phyloP scores from a whole-genome alignment of 2,888 invertebrate species.

The Hemicrepidius hirtus region DNA sequence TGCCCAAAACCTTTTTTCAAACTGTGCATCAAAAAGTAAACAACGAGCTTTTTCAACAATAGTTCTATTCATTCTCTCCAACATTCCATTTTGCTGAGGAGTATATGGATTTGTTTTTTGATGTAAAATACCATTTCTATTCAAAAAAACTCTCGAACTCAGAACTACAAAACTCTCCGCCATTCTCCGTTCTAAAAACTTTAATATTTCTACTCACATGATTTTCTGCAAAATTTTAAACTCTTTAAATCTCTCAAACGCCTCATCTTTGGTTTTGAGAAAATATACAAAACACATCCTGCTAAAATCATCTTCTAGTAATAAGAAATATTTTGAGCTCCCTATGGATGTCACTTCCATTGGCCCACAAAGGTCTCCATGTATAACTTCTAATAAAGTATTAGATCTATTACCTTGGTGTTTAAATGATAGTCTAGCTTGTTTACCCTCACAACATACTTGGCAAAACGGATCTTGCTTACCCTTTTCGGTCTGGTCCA shows the following conservation, averaged over 20 bases:
- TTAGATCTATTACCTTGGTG: background rate
- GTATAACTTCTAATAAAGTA: background rate
- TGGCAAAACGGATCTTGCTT: too few species aligned
- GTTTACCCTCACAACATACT: background rate
- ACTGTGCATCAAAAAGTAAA: background rate
- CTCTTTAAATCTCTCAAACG: background rate
- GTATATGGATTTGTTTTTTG: constrained; percentile 60
- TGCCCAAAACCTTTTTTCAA: too few species aligned
- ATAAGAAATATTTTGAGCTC: background rate
- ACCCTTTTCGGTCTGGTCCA: too few species aligned
- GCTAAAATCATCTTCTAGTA: background rate
- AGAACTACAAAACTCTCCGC: background rate
- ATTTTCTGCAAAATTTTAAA: background rate
- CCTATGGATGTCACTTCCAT: too few species aligned
- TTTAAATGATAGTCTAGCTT: background rate
- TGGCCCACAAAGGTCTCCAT: too few species aligned
- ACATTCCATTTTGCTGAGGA: constrained; percentile 53
- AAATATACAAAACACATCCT: background rate
- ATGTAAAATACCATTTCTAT: constrained; percentile 59
- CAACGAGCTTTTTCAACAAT: too few species aligned
- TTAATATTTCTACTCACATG: background rate
- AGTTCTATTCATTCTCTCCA: background rate
- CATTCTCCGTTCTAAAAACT: too few species aligned
- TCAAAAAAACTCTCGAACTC: constrained; percentile 48
- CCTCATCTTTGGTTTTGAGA: too few species aligned